Base-by-base conservation (phyloP, 2,113 vertebrate species). In the Corythornis cristatus region DNA sequence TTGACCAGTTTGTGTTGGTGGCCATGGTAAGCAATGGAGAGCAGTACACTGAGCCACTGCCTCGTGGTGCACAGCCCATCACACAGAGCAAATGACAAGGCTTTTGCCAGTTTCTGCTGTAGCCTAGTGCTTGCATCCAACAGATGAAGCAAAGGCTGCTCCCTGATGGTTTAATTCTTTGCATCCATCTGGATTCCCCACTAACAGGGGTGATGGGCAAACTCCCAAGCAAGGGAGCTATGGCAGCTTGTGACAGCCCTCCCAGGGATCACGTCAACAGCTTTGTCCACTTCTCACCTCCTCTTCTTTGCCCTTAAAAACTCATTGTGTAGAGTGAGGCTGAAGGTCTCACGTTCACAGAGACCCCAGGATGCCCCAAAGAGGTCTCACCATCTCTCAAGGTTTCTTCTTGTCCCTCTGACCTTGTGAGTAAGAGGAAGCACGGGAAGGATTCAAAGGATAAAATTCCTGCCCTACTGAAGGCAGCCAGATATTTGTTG, bases 341-440 rank as follows among this genome's bases (percentile, higher is more conserved):
- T 43, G 75, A 62, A 57, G 68, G 46, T 25, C 17, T 72, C 33
- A 42, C 33, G 13, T 43, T 71, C 46, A 68, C 26, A 35, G 31
- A 53, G 29, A 42, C 7, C 12, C 29, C 50, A 80, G 23, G 25
- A 75, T 0, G 0, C 16, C 6, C 22, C 0, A 1, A 74, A 68
- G n/a, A 50, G 31, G 7, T 89, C 13, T 31, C 61, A 29, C n/a
- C 29, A 42, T 42, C 25, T 54, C 1, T 2, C 35, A 40, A 2
- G 42, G 20, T 37, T 87, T 58, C 42, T 67, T 71, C 33, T 15
- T 37, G 6, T 62, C 28, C 18, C 23, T 51, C 19, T 70, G 26
- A 12, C 22, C 16, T 33, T 54, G 15, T 51, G 40, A 42, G 45
- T 35, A 67, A 2, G 4, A 5, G 20, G 6, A 40, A 77, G 54